These are phyloP conservation scores for Tragelaphus buxtoni DNA, from an alignment of 2,113 vertebrate genomes.

Conservation along the genomic window DNA sequence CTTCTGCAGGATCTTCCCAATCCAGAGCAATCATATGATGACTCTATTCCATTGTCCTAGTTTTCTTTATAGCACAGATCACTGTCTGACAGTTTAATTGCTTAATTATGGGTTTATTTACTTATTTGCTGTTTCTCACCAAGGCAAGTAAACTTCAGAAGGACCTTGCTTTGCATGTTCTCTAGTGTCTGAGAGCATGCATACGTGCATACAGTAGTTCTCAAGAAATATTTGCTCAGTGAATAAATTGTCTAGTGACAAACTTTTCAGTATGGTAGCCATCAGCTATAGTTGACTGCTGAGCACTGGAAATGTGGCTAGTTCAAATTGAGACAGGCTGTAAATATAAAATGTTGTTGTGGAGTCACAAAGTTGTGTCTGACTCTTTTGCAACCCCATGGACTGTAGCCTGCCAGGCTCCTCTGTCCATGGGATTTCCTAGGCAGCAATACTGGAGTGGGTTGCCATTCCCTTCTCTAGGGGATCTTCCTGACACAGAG, in stretches of 20 bases:
- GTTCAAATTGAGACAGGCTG: not conserved
- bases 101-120: not conserved
- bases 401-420: not conserved
- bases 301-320: not conserved
- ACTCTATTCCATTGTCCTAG: not conserved
- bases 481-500: not conserved
- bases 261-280: fast-evolving
- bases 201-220: not conserved
- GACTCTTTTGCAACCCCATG: not conserved
- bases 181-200: not conserved
- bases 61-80: not conserved
- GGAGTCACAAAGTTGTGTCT: not conserved
- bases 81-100: not conserved
- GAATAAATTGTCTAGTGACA: not conserved
- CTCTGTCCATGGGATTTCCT: not conserved
- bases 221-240: not conserved
- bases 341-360: not conserved
- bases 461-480: not conserved
- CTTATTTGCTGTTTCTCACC: not conserved
- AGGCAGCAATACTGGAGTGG: not conserved
- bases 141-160: not conserved
- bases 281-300: not conserved
- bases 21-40: fast-evolving
- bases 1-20: not conserved
- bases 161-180: not conserved